phyloP scores from a whole-genome alignment of 2,888 invertebrate genomes.

The Trachelus stipa region DNA sequence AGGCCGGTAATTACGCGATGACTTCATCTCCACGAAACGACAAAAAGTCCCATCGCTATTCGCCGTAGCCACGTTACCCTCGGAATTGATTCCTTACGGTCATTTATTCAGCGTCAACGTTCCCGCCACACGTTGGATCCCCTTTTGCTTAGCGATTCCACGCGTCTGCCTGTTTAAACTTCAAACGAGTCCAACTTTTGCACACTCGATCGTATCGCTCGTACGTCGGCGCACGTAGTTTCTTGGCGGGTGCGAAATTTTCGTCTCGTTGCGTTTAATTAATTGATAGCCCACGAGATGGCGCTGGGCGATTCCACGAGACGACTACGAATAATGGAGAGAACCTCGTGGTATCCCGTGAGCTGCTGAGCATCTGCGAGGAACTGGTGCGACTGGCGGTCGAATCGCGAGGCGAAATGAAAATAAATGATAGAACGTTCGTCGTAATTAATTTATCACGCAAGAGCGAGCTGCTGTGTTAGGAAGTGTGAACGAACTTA shows the following conservation, averaged over 20 bases:
- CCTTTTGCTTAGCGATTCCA: neutral
- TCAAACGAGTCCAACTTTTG: neutral
- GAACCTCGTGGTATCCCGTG: neutral
- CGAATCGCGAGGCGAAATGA: constrained; percentile 59
- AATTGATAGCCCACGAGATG: neutral
- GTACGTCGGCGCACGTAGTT: neutral
- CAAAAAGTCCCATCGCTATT: constrained; percentile 53
- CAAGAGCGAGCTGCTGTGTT: constrained; percentile 20
- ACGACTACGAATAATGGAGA: neutral
- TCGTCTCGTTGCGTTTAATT: neutral
- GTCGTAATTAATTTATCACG: constrained; percentile 62
- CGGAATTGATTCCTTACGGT: neutral
- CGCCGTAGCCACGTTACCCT: neutral
- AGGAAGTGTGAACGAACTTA: neutral
- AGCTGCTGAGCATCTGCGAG: constrained; percentile 10
- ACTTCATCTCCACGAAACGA: constrained; percentile 62
- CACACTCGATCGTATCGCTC: neutral
- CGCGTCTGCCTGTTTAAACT: neutral
- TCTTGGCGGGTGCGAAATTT: neutral
- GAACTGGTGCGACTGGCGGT: constrained; percentile 31
- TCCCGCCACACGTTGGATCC: too few relatives aligned
- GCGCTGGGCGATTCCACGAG: too few relatives aligned
- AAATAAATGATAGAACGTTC: constrained; percentile 61
- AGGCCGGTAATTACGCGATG: constrained; percentile 64
- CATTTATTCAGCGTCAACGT: neutral